Base-by-base conservation (phyloP, 2,797 vertebrate species). In the Cyprinella venusta region DNA sequence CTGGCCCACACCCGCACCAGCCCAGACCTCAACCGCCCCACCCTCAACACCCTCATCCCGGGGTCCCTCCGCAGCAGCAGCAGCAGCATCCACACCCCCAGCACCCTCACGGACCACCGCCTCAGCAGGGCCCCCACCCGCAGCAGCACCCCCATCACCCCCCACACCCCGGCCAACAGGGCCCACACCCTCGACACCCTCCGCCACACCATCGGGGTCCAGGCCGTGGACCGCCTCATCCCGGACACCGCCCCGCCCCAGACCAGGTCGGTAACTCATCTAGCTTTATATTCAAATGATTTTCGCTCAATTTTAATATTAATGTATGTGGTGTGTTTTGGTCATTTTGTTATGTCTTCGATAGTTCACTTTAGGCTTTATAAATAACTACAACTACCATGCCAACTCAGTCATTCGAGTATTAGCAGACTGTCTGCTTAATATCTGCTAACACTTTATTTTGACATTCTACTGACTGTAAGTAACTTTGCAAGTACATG, bases 171-270 rank as follows among this genome's bases (percentile, higher is more conserved):
- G 85, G 91, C 76, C 40, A 91, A 79, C 93, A 93, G 12, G 88
- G 81, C 8, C 93, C 92, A 79, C 93, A 93, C 81, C 93, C 92
- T 76, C 92, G 93, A 21, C 94, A 95, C 86, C 92, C 93, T 0
- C 91, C 91, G 0, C 94, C 94, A 26, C 94, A 94, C 86, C 94
- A 95, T 86, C 93, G 94, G 15, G 94, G 93, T n/a, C 92, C 93
- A 0, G 87, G 89, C 65, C 88, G 94, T 81, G 96, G 94, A 87
- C 92, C 93, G 12, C 93, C 92, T 8, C 94, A 94, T 54, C 87
- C 92, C 52, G 97, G 97, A 90, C 98, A 98, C 92, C 96, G 97
- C 88, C 97, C 97, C 69, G 93, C 97, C 91, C 97, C 95, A 50
- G 98, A 99, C 91, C 98, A 98, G 97, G 98, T 93, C 67, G 12